Evolutionary conservation across 1,140 invertebrate species (phyloP).

Genomic region (Pinna nobilis): DNA sequence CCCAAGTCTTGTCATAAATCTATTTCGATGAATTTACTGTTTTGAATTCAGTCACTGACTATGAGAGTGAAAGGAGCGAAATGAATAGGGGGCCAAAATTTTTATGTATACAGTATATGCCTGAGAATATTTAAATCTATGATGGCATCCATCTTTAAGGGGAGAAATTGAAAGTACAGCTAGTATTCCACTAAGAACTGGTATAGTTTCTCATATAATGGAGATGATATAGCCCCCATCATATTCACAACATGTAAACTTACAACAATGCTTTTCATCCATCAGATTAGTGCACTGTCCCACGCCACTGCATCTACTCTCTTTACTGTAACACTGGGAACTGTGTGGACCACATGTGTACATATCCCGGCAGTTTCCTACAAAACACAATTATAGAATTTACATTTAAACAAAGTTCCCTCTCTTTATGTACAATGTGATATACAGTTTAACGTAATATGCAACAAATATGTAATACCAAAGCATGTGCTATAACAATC

Average conservation of each 20-base stretch:
- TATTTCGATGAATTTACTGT: no score
- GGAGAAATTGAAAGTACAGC: neutral
- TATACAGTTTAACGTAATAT: no score
- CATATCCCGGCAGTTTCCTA: constrained; percentile 41
- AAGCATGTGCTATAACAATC: no score
- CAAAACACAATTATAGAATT: constrained; percentile 23
- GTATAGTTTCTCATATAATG: neutral
- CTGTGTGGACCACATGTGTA: constrained; percentile 52
- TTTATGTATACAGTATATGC: neutral
- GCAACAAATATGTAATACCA: no score
- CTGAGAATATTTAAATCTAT: neutral
- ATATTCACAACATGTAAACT: constrained; percentile 39
- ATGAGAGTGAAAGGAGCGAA: no score
- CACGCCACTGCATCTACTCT: constrained; percentile 74
- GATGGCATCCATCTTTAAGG: neutral
- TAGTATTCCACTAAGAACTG: neutral
- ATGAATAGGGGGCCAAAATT: no score
- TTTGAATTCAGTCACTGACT: no score
- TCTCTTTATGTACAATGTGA: no score
- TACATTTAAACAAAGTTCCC: no score
- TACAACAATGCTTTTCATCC: constrained; percentile 75
- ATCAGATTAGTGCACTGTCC: constrained; percentile 67
- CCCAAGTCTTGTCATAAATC: no score
- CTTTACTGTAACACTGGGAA: constrained; percentile 65
- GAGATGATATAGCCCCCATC: neutral